Evolutionary conservation across 2,797 vertebrate genomes (phyloP).

Genomic region (Dendrocincla fuliginosa): DNA sequence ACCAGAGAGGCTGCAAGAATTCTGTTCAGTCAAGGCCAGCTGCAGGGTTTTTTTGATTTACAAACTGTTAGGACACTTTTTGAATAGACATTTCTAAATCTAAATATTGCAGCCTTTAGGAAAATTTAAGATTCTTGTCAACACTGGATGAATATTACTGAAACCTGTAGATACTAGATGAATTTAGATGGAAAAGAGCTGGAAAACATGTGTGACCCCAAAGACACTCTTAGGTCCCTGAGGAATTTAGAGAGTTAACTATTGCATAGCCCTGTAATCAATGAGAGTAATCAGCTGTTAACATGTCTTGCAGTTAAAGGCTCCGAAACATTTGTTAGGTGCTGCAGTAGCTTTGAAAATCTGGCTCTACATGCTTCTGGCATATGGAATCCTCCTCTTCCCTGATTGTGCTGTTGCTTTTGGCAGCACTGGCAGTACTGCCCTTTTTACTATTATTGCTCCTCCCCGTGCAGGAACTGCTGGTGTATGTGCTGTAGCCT

Average conservation of each 20-base stretch:
- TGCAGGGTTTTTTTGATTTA: background rate
- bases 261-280: background rate
- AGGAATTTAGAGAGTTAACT: background rate
- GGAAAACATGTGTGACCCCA: background rate
- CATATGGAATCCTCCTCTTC: conserved; percentile 21
- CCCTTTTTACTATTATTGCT: conserved; percentile 1
- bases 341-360: conserved; percentile 27
- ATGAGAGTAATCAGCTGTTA: background rate
- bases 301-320: conserved; percentile 7
- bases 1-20: background rate
- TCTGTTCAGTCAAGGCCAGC: background rate
- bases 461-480: background rate
- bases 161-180: background rate
- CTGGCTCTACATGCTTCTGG: background rate
- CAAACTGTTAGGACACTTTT: background rate
- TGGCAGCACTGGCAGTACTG: background rate
- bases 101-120: background rate
- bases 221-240: background rate
- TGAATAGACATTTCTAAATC: background rate
- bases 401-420: background rate
- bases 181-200: background rate
- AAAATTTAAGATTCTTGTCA: background rate
- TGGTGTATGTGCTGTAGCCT: background rate
- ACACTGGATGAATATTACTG: background rate
- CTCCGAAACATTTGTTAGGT: background rate